Evolutionary conservation across 2,888 invertebrate species (phyloP), one percentile per base, ranked within the genome.

Genomic region (Synergus gifuensis): DNA sequence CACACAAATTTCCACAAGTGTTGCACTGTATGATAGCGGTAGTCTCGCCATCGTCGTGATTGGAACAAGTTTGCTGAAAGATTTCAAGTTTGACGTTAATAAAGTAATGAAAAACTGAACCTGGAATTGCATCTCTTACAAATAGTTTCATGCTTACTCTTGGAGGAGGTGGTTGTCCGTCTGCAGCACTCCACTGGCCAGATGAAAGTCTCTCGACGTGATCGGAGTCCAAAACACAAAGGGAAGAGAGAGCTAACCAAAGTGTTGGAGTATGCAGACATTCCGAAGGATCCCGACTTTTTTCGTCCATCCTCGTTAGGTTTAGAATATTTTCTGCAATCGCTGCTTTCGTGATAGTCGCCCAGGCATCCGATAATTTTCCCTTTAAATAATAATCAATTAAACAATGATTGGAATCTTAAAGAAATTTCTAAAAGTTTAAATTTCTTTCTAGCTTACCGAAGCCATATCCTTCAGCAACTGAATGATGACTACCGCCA

Each of bases 21-120:
- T 95, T 96, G 92, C 99, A 99, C 86, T 98, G 97, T 81, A 99
- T 97, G 81, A 98, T 97, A 0, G 98, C 99, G 16, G 95, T 94
- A 0, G 98, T 99, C 90, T 96, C 95, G 0, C 97, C 97, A 91
- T 99, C 99, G 90, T 99, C 99, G 92, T 99, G 99, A 93, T 99
- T 99, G 76, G 95, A 96, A 93, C 99, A 99, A 83, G 96, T 95
- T 9, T 98, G 97, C 89, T 98, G 94, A 3, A 91, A 89, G 76
- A 44, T 77, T 64, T 73, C 16, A 44, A 77, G 64, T 73, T 64
- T 36, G 46, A 16, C 16, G 18, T 18, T 60, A 14, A 22, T 60
- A 18, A 60, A 22, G 0, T 22, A 12, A 12, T 3, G 22, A 60
- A 60, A 60, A 12, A 4, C 14, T n/a, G n/a, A 18, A 18, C 28